Conservation (phyloP, 2,113 vertebrate genomes). For the Noturus placidus region DNA sequence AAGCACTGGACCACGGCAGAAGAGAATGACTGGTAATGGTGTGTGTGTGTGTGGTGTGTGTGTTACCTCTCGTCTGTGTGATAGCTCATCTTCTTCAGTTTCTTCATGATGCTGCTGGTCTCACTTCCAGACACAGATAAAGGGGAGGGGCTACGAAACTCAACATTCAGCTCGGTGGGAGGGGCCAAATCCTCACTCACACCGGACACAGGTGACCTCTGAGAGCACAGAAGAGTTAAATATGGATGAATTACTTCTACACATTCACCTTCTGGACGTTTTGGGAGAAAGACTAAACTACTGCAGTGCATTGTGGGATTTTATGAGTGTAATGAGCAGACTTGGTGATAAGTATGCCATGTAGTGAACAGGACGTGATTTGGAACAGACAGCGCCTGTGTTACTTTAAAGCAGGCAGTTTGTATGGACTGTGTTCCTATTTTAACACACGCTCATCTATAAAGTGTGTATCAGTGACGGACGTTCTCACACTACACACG, state of each 20-base stretch:
- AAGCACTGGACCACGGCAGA: no score
- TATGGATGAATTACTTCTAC: background rate
- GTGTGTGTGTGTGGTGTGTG: constrained; percentile 18
- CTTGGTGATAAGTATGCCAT: background rate
- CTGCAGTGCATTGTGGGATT: background rate
- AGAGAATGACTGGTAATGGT: background rate
- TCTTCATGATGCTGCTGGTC: constrained; percentile 98
- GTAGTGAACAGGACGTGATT: background rate
- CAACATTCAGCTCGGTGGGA: constrained; percentile 73
- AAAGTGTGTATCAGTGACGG: background rate
- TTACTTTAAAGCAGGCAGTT: no score
- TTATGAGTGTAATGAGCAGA: background rate
- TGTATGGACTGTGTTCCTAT: background rate
- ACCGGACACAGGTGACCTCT: constrained; percentile 79
- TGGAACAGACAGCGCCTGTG: background rate
- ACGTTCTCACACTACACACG: background rate
- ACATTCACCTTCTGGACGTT: background rate
- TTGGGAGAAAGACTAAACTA: background rate
- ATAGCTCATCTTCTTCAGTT: constrained; percentile 95
- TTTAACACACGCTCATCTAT: background rate
- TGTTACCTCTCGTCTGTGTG: constrained; percentile 97
- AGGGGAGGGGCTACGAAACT: constrained; percentile 85
- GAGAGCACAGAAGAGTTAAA: background rate
- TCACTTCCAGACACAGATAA: constrained; percentile 92
- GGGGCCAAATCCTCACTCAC: constrained; percentile 67